Evolutionary conservation across 2,797 vertebrate genomes (phyloP), one percentile per base, ranked within the genome.

Genomic region (Psittacula derbiana): DNA sequence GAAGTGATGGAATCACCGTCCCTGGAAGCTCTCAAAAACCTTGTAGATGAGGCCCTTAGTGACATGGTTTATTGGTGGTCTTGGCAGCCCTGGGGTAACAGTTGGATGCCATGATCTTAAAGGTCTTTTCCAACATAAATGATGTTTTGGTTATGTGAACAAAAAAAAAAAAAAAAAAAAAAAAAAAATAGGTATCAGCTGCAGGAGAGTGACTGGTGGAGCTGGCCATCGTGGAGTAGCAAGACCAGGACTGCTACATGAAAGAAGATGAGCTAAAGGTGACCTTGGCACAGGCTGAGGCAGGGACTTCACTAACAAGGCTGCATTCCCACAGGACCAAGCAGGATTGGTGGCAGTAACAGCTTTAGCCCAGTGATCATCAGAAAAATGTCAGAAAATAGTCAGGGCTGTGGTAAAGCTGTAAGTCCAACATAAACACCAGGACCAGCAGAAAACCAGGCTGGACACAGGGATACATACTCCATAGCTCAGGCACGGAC

Each of bases 281-380:
- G 9, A 31, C 40, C 14, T 36, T 53, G 16, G 7, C 44, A 47
- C 23, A 75, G 12, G 7, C 3, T 3, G 2, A 18, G 9, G 18
- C 12, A 79, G 9, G 12, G 7, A 33, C 12, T 60, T 90, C 33
- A 43, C 7, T 7, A 33, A 6, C n/a, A 58, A 1, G 0, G 2
- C 5, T 38, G 11, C 18, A 44, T 10, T 31, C 17, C 18, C 18
- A 20, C 12, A 72, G 41, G 17, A 61, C 11, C 38, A 64, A 49
- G 17, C 13, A 72, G 49, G 25, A 31, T 8, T 70, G 25, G 27
- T 10, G 3, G 8, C 55, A 46, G 8, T 52, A 50, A 55, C 19
- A 47, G 33, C 3, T 47, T 55, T 58, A 44, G 33, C 2, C n/a
- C 31, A 36, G 8, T 11, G 25, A 76, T 23, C 19, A 33, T 33